Percentiles rank a stretch among this genome's conserved stretches.
Evolutionary conservation across 23 tunicate species (phyloP).

Genomic region (Ascidia mentula): DNA sequence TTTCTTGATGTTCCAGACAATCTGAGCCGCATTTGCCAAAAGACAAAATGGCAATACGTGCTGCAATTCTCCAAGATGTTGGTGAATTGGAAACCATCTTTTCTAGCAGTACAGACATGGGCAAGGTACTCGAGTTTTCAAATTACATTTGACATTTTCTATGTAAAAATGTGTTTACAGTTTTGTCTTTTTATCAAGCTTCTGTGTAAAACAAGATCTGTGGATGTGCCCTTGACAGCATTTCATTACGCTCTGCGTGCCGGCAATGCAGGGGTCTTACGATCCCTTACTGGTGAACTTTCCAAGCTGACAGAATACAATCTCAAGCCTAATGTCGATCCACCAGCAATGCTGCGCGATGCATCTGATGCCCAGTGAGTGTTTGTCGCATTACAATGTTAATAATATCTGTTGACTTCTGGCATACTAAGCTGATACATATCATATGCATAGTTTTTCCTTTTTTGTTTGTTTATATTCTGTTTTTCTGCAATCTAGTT

Average conservation of each 20-base stretch:
- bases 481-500: too few relatives aligned
- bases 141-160: background rate
- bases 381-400: background rate
- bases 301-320: slow-evolving; percentile 35
- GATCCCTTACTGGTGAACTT: slow-evolving; percentile 43
- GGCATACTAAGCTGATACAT: too few relatives aligned
- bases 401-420: too few relatives aligned
- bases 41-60: slow-evolving; percentile 72
- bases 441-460: too few relatives aligned
- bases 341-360: slow-evolving; percentile 43
- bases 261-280: slow-evolving; percentile 52
- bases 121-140: background rate
- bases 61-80: slow-evolving; percentile 68
- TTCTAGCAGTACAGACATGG: background rate
- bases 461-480: too few relatives aligned
- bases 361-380: slow-evolving; percentile 55
- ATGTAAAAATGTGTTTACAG: background rate
- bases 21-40: slow-evolving; percentile 52
- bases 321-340: slow-evolving; percentile 4
- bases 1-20: slow-evolving; percentile 32
- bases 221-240: slow-evolving; percentile 77
- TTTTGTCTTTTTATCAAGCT: slow-evolving; percentile 43
- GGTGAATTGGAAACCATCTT: slow-evolving; percentile 46
- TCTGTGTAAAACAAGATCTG: slow-evolving; percentile 68
- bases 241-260: slow-evolving; percentile 79